Percentiles rank a stretch among this genome's conserved stretches.
These are phyloP conservation scores for Therioaphis trifolii DNA, from an alignment of 2,888 invertebrate species.

Conservation along the genomic window DNA sequence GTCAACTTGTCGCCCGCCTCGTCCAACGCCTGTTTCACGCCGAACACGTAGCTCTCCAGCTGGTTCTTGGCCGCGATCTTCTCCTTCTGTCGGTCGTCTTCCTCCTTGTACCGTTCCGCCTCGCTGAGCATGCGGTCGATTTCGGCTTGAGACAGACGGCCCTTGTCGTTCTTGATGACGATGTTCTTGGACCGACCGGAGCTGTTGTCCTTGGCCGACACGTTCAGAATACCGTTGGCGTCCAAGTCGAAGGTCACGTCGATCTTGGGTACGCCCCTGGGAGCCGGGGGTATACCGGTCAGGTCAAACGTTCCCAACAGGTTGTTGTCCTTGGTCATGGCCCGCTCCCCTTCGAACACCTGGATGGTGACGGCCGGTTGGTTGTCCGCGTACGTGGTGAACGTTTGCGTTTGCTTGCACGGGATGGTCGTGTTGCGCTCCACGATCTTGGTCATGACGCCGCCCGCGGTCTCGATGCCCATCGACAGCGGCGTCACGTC, in stretches of 20 bases:
- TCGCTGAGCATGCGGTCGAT: constrained; percentile 70
- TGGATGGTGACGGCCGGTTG: constrained; percentile 70
- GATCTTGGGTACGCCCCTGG: constrained; percentile 82
- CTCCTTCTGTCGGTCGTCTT: constrained; percentile 69
- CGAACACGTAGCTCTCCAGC: constrained; percentile 69
- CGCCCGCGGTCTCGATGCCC: constrained; percentile 83
- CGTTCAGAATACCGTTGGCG: constrained; percentile 70
- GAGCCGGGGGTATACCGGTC: constrained; percentile 76
- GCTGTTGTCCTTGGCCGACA: constrained; percentile 69
- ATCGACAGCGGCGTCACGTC: constrained; percentile 78
- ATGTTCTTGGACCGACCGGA: constrained; percentile 70
- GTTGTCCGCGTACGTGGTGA: constrained; percentile 73
- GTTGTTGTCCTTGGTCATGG: constrained; percentile 83
- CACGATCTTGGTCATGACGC: constrained; percentile 76
- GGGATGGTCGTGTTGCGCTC: constrained; percentile 71
- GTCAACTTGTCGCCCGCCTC: constrained; percentile 69
- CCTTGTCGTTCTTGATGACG: constrained; percentile 71
- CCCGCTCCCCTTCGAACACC: constrained; percentile 69
- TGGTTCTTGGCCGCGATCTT: constrained; percentile 70
- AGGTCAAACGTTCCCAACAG: constrained; percentile 69
- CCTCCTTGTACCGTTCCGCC: constrained; percentile 69
- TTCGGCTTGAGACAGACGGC: constrained; percentile 70
- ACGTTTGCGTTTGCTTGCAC: constrained; percentile 74
- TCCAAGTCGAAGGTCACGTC: constrained; percentile 81
- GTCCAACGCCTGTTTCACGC: constrained; percentile 68